A percentile compares a stretch with the other conserved stretches of the same genome.
These are phyloP conservation scores for Hyla sarda DNA, from an alignment of 2,113 vertebrate genomes.

Conservation along the genomic window DNA sequence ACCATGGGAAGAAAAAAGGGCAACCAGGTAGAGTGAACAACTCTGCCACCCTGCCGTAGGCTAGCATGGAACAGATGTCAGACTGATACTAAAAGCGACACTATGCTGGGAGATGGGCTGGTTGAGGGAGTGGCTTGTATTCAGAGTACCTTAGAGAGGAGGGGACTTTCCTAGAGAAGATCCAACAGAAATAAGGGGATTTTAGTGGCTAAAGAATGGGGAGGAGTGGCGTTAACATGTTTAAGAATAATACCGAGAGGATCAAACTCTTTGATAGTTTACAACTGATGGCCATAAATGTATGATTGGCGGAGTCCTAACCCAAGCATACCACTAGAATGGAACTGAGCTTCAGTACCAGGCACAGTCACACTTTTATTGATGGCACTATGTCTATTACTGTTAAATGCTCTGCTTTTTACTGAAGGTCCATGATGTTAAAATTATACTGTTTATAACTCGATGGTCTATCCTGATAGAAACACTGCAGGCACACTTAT, in stretches of 20 bases:
- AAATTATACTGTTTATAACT: not conserved
- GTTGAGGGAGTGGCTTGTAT: not conserved
- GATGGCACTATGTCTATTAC: too few species aligned
- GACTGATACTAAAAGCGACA: not conserved
- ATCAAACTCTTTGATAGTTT: too few species aligned
- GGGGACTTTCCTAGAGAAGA: not conserved
- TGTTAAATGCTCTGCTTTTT: too few species aligned
- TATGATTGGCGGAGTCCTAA: too few species aligned
- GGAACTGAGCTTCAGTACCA: not conserved
- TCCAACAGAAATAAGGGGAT: not conserved
- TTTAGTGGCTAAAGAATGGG: not conserved
- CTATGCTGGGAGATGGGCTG: not conserved
- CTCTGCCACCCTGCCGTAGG: not conserved
- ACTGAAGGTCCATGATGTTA: too few species aligned
- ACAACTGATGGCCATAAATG: too few species aligned
- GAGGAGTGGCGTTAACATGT: too few species aligned
- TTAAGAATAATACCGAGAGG: too few species aligned
- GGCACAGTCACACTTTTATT: not conserved
- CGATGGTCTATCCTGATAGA: not conserved
- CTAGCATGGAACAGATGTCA: not conserved
- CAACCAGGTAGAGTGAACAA: not conserved
- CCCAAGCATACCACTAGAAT: too few species aligned
- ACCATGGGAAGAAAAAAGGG: not conserved
- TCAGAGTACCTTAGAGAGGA: not conserved
- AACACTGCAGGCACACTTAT: too few species aligned